These are phyloP conservation scores for Egretta garzetta DNA, from an alignment of 2,113 vertebrate genomes.

Conservation along the genomic window DNA sequence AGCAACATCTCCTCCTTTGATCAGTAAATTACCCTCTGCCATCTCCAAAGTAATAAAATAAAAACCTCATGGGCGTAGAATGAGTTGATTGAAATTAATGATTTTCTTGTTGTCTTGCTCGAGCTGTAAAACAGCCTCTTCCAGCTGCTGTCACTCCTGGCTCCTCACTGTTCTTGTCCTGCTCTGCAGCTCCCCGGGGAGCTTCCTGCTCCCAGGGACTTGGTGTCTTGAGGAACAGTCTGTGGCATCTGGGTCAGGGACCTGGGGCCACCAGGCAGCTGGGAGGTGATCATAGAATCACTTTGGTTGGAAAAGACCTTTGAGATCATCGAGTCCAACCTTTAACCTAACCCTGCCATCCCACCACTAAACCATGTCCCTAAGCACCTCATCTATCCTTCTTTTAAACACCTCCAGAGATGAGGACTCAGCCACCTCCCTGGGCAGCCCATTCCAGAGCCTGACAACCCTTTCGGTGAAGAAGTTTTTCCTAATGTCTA, in stretches of 20 bases:
- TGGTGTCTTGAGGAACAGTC: neutral
- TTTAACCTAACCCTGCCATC: too few species aligned
- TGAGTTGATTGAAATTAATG: slow-evolving; percentile 6
- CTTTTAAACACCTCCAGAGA: too few species aligned
- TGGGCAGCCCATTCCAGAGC: too few species aligned
- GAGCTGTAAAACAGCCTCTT: neutral
- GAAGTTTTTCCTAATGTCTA: too few species aligned
- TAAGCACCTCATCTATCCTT: too few species aligned
- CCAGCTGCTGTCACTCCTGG: neutral
- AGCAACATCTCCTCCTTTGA: neutral
- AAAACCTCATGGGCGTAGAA: neutral
- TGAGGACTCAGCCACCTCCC: too few species aligned
- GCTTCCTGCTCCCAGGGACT: neutral
- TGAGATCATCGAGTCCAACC: too few species aligned
- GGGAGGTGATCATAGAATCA: neutral
- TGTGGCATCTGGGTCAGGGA: neutral
- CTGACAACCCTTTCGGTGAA: too few species aligned
- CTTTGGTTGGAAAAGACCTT: too few species aligned
- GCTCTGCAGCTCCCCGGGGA: neutral
- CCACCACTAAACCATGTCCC: too few species aligned
- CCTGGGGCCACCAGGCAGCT: neutral
- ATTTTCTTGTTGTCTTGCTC: neutral
- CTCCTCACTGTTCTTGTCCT: neutral
- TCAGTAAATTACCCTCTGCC: slow-evolving; percentile 40
- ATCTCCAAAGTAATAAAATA: slow-evolving; percentile 12